A percentile compares a stretch with the other conserved stretches of the same genome.
Evolutionary conservation across 30 jellyfish, hydroid and myxozoan species (phyloP).

Genomic region (Cassiopea andromeda): DNA sequence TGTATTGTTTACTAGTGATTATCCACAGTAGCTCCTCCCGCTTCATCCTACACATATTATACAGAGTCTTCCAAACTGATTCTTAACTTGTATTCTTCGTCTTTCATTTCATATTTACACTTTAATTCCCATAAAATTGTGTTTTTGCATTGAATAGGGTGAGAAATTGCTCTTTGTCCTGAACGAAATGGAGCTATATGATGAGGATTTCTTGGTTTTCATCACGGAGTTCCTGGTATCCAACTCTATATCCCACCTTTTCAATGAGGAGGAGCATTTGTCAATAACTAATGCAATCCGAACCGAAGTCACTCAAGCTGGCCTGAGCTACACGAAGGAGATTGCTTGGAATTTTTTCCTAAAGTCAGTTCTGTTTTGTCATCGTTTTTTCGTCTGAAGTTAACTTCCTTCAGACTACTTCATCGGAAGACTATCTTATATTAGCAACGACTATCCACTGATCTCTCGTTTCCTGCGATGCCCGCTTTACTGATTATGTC

Average conservation of each 20-base stretch:
- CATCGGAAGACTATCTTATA: neutral
- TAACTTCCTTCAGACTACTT: neutral
- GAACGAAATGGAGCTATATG: conserved; percentile 68
- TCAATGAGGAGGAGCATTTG: conserved; percentile 82
- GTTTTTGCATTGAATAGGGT: conserved; percentile 31
- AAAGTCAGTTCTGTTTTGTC: conserved; percentile 23
- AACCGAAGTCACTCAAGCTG: conserved; percentile 83
- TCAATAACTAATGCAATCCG: conserved; percentile 78
- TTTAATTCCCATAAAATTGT: neutral
- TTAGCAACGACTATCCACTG: neutral
- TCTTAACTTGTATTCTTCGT: no score
- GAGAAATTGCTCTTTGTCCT: conserved; percentile 70
- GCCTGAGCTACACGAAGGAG: conserved; percentile 62
- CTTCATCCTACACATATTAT: no score
- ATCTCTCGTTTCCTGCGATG: neutral
- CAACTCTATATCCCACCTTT: conserved; percentile 70
- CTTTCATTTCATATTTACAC: no score
- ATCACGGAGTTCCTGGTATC: conserved; percentile 74
- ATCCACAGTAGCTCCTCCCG: no score
- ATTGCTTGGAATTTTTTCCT: conserved; percentile 84
- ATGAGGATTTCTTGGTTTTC: conserved; percentile 66
- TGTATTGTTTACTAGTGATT: no score
- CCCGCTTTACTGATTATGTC: neutral
- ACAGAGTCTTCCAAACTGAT: no score
- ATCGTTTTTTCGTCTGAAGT: no score